Evolutionary conservation across 2,888 invertebrate genomes (phyloP).

Genomic region (Selenia dentaria): DNA sequence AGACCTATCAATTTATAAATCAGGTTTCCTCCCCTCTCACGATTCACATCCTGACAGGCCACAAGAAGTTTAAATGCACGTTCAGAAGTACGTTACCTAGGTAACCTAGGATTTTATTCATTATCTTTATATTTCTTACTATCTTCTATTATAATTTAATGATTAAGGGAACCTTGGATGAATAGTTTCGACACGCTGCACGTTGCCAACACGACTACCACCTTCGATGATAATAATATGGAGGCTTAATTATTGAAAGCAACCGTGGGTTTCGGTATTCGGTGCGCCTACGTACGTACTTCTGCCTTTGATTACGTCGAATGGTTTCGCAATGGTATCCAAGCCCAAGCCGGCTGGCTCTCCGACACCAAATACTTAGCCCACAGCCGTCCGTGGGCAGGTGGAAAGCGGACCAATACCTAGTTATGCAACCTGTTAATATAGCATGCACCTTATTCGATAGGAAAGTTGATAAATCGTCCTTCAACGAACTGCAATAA

Average conservation of each 20-base stretch:
- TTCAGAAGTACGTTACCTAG: too few relatives aligned
- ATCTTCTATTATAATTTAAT: too few relatives aligned
- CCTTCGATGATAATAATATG: constrained; percentile 42
- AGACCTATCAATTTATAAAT: too few relatives aligned
- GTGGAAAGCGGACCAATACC: constrained; percentile 72
- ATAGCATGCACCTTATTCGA: constrained; percentile 66
- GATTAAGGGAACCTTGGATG: too few relatives aligned
- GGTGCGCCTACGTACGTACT: constrained; percentile 58
- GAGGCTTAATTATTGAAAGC: constrained; percentile 48
- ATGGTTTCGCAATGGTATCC: constrained; percentile 67
- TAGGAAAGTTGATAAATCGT: constrained; percentile 60
- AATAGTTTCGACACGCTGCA: constrained; percentile 17
- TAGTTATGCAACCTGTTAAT: constrained; percentile 68
- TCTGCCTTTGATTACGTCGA: constrained; percentile 51
- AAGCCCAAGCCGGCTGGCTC: constrained; percentile 47
- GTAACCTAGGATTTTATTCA: too few relatives aligned
- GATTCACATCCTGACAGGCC: too few relatives aligned
- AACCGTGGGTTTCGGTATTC: constrained; percentile 54
- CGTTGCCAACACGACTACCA: constrained; percentile 28
- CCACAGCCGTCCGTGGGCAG: constrained; percentile 74
- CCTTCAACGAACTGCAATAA: constrained; percentile 45
- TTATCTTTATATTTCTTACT: too few relatives aligned
- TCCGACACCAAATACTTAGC: constrained; percentile 69
- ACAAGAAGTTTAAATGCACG: too few relatives aligned
- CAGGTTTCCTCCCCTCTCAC: too few relatives aligned